Evolutionary conservation across 2,888 invertebrate species (phyloP).

Genomic region (Lasioglossum leucozonium): DNA sequence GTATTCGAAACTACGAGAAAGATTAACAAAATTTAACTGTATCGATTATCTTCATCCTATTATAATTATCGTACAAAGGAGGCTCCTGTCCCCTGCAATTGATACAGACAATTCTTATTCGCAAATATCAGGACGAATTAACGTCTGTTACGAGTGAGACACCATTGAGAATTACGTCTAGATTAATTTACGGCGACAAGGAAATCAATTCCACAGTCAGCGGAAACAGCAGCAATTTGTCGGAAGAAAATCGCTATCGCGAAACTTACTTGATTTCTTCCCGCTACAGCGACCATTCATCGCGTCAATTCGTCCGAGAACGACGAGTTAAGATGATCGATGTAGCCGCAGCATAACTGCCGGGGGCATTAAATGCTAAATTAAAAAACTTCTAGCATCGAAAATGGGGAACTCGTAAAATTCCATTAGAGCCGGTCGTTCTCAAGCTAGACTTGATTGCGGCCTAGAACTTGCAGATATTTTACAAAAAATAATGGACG

Average conservation of each 20-base stretch:
- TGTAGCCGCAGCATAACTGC: slow-evolving; percentile 32
- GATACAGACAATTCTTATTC: too few relatives aligned
- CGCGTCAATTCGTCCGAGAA: slow-evolving; percentile 21
- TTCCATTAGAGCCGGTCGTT: slow-evolving; percentile 56
- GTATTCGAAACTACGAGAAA: neutral
- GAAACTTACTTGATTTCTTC: neutral
- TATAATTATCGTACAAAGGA: too few relatives aligned
- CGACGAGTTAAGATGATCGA: slow-evolving; percentile 26
- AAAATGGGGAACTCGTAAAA: slow-evolving; percentile 49
- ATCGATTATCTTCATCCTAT: neutral
- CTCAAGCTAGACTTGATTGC: slow-evolving; percentile 46
- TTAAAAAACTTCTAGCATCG: slow-evolving; percentile 57
- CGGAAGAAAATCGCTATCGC: neutral
- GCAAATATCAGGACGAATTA: too few relatives aligned
- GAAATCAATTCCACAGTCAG: neutral
- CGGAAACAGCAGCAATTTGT: neutral
- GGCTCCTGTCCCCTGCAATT: too few relatives aligned
- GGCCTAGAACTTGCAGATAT: slow-evolving; percentile 38
- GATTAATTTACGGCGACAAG: neutral
- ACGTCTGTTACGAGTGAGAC: neutral
- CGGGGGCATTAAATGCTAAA: slow-evolving; percentile 50
- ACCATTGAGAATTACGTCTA: neutral
- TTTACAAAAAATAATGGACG: slow-evolving; percentile 32
- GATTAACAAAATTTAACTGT: neutral
- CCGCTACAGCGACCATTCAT: slow-evolving; percentile 21